Conservation (phyloP, 2,113 vertebrate species). For the Takifugu bimaculatus region DNA sequence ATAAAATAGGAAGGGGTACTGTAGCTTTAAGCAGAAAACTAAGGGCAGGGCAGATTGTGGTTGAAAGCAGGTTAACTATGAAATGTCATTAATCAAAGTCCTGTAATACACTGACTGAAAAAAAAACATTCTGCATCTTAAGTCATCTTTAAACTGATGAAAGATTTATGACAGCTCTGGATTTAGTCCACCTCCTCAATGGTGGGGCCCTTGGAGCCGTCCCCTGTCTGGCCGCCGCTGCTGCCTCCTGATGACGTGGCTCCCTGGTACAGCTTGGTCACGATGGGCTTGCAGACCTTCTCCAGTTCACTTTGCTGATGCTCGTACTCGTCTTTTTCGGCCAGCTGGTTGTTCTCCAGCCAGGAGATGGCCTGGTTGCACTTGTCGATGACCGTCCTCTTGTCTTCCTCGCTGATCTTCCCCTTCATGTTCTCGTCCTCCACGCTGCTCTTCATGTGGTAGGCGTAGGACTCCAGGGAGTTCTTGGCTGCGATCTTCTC, state of each 20-base stretch:
- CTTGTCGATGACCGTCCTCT: conserved; percentile 60
- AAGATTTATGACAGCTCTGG: no score
- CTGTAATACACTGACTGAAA: no score
- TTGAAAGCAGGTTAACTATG: no score
- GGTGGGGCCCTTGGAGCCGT: conserved; percentile 54
- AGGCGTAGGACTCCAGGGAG: conserved; percentile 61
- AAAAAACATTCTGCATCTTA: no score
- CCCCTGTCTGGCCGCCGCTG: conserved; percentile 32
- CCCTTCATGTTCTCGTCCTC: conserved; percentile 63
- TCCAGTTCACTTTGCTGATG: conserved; percentile 67
- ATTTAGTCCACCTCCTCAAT: conserved; percentile 68
- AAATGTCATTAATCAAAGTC: no score
- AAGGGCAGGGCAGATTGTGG: no score
- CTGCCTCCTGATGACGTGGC: conserved; percentile 35
- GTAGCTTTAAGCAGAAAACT: no score
- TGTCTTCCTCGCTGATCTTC: conserved; percentile 64
- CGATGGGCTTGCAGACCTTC: conserved; percentile 61
- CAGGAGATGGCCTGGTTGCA: conserved; percentile 64
- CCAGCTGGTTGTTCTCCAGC: conserved; percentile 70
- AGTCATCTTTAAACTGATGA: no score
- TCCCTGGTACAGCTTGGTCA: conserved; percentile 65
- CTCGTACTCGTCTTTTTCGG: conserved; percentile 65
- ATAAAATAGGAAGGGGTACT: not conserved
- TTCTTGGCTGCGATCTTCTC: conserved; percentile 63
- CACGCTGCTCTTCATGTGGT: conserved; percentile 62